A percentile compares a stretch with the other conserved stretches of the same genome.
phyloP scores from a whole-genome alignment of 1,140 invertebrate genomes.

The Plectrocnemia conspersa region DNA sequence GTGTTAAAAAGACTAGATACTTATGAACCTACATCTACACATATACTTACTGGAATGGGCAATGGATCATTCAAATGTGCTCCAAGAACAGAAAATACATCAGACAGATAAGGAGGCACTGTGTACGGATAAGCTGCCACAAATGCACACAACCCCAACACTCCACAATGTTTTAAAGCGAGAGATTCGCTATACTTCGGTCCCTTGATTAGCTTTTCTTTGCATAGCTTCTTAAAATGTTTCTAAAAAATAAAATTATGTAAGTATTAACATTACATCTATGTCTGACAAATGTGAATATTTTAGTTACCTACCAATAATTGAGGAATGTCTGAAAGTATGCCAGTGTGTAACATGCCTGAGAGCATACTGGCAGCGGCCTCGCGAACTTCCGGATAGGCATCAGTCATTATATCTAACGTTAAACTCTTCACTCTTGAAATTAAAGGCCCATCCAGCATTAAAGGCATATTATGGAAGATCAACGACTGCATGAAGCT shows the following conservation, averaged over 20 bases:
- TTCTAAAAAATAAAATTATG: constrained; percentile 44
- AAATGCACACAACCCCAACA: constrained; percentile 85
- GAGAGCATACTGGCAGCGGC: constrained; percentile 77
- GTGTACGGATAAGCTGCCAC: constrained; percentile 87
- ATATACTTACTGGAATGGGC: constrained; percentile 78
- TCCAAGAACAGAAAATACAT: constrained; percentile 74
- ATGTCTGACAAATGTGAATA: too few relatives aligned
- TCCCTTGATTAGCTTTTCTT: constrained; percentile 38
- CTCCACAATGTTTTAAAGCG: constrained; percentile 68
- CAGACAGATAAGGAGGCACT: constrained; percentile 78
- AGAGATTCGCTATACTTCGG: constrained; percentile 45
- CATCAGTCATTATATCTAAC: constrained; percentile 62
- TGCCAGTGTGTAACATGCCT: constrained; percentile 81
- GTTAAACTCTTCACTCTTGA: constrained; percentile 59
- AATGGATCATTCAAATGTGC: constrained; percentile 82
- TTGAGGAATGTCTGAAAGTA: constrained; percentile 57
- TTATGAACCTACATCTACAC: too few relatives aligned
- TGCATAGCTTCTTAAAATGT: constrained; percentile 44
- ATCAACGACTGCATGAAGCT: constrained; percentile 76
- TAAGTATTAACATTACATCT: constrained; percentile 6
- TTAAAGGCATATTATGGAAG: constrained; percentile 77
- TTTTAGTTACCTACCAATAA: constrained; percentile 47
- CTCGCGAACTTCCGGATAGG: constrained; percentile 72
- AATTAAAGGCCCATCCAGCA: constrained; percentile 57
- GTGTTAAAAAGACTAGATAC: too few relatives aligned